Conservation (phyloP, 1,140 invertebrate species). For the Drosophila nigrodunni region DNA sequence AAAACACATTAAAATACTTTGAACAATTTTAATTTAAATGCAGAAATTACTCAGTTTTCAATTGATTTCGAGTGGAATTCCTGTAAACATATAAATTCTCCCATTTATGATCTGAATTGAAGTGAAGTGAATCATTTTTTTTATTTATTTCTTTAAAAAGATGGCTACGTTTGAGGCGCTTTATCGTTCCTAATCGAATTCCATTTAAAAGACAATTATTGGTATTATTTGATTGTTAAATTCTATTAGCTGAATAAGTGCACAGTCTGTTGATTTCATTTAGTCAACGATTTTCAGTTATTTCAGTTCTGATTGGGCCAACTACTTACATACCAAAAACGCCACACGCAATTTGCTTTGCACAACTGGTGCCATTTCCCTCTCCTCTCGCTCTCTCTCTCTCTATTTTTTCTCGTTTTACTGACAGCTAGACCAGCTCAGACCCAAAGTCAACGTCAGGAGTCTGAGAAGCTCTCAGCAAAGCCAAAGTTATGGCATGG, state of each 20-base stretch:
- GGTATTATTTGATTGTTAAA: constrained; percentile 15
- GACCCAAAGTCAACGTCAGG: constrained; percentile 1
- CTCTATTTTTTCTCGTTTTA: neutral
- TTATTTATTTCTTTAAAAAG: neutral
- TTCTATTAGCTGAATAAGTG: constrained; percentile 30
- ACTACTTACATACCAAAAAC: constrained; percentile 33
- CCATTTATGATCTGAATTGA: too few relatives aligned
- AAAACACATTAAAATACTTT: too few relatives aligned
- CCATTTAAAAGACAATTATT: constrained; percentile 30
- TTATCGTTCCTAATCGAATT: neutral
- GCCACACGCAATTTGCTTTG: constrained; percentile 47
- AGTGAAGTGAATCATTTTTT: neutral
- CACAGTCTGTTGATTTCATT: constrained; percentile 42
- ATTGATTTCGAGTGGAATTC: too few relatives aligned
- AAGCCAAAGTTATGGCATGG: constrained; percentile 79
- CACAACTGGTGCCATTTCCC: constrained; percentile 35
- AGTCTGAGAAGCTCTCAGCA: constrained; percentile 18
- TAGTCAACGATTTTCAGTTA: constrained; percentile 37
- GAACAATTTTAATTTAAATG: too few relatives aligned
- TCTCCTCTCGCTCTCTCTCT: neutral
- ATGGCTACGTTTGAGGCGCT: neutral
- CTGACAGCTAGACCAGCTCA: constrained; percentile 28
- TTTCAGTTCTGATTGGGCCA: constrained; percentile 38
- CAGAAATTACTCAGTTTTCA: too few relatives aligned
- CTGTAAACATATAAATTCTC: too few relatives aligned